These are phyloP conservation scores for Scytalopus superciliaris DNA, from an alignment of 2,113 vertebrate species.

Conservation along the genomic window DNA sequence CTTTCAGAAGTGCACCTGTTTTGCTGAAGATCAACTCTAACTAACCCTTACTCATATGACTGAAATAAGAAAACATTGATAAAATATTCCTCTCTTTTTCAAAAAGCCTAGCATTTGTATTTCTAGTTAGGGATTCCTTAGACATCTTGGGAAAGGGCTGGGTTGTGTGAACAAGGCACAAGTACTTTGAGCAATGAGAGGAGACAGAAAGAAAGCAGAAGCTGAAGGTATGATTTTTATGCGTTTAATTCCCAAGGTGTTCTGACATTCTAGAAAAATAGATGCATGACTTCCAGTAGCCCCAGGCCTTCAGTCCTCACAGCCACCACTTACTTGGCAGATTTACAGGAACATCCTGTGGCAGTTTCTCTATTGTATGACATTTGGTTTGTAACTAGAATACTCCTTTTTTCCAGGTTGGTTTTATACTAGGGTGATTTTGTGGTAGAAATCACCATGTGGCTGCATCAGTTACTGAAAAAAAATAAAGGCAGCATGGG, in stretches of 20 bases:
- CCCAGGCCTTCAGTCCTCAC: neutral
- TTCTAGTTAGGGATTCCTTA: neutral
- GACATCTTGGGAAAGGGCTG: neutral
- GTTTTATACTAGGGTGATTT: neutral
- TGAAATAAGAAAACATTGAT: neutral
- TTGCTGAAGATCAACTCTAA: neutral
- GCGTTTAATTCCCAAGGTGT: neutral
- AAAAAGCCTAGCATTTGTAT: neutral
- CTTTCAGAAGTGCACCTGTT: neutral
- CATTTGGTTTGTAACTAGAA: neutral
- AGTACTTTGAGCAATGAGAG: neutral
- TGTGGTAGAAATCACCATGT: neutral
- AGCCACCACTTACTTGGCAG: neutral
- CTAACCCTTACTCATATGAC: neutral
- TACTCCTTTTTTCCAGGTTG: neutral
- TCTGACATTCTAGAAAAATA: slow-evolving; percentile 24
- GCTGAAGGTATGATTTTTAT: neutral
- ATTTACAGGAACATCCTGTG: slow-evolving; percentile 3
- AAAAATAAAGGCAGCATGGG: neutral
- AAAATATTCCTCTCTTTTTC: neutral
- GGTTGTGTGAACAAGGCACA: neutral
- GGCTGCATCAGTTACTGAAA: neutral
- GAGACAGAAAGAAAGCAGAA: neutral
- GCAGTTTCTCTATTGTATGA: neutral
- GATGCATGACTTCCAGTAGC: neutral